Evolutionary conservation across 2,888 invertebrate genomes (phyloP).

Genomic region (Chorisops tibialis): DNA sequence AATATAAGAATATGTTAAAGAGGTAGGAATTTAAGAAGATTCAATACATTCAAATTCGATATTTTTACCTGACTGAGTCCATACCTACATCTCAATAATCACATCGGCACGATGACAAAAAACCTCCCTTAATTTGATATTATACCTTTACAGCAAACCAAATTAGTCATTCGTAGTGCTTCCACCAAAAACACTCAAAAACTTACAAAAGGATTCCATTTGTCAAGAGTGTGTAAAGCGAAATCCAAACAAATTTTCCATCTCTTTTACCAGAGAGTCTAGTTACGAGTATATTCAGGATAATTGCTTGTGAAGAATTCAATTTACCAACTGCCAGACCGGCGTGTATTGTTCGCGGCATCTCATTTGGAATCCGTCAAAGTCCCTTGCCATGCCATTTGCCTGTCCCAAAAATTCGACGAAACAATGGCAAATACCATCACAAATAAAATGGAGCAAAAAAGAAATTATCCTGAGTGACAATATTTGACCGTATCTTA

Average conservation of each 20-base stretch:
- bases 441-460: neutral
- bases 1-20: too few relatives aligned
- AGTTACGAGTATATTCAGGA: neutral
- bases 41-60: too few relatives aligned
- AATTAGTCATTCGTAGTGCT: too few relatives aligned
- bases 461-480: neutral
- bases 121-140: too few relatives aligned
- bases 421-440: neutral
- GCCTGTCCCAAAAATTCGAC: neutral
- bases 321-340: constrained; percentile 23
- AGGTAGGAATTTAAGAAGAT: too few relatives aligned
- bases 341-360: constrained; percentile 19
- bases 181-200: too few relatives aligned
- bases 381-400: neutral
- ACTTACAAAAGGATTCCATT: too few relatives aligned
- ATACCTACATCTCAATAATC: too few relatives aligned
- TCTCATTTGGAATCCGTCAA: constrained; percentile 22
- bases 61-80: too few relatives aligned
- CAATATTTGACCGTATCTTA: neutral
- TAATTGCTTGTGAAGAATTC: constrained; percentile 19
- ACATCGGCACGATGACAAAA: too few relatives aligned
- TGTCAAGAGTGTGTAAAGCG: neutral
- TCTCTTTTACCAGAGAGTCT: constrained; percentile 1
- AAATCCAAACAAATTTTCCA: neutral
- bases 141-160: too few relatives aligned